Base-by-base conservation (phyloP, 2,888 invertebrate genomes). In the Cosmopolites sordidus region DNA sequence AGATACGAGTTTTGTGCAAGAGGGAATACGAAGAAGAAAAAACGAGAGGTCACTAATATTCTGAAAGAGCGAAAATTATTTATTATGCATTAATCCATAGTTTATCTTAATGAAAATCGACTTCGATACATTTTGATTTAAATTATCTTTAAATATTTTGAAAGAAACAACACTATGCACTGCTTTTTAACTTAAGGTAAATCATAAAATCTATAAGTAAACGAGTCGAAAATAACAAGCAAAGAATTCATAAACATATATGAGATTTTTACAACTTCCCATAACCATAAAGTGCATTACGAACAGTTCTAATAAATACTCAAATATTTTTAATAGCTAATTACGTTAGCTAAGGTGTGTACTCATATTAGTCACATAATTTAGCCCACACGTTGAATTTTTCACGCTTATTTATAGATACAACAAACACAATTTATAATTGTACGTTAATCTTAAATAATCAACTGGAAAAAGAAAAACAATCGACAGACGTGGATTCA, bases 311-410 rank as follows among this genome's bases (percentile, higher is more conserved):
- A 33, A 33, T 33, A 33, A 33, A 12, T 33, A n/a, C 33, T 33
- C 33, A 33, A 33, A 33, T 33, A 33, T 33, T 33, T 33, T 33
- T 33, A 33, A 33, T 33, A n/a, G 12, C 33, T 33, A 33, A 33
- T 33, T 33, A 33, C 33, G 33, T 33, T 33, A 33, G 33, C 33
- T 12, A 33, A 33, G 33, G 33, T 33, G 33, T 33, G 33, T 33
- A 12, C n/a, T 33, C 11, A 33, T 33, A 33, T 33, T 33, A 33
- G 33, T 33, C 33, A 33, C 33, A 33, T 33, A 33, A 33, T 9
- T 33, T 33, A 33, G 33, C 33, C 33, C 33, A 33, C 33, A 11
- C 33, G 33, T 12, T 22, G 22, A 12, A 33, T 33, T 33, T 33
- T 33, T 33, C 33, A 33, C 33, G 33, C 33, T 33, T 33, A 33